Base-by-base conservation (phyloP, 1,140 invertebrate genomes). In the Cataglyphis hispanica region DNA sequence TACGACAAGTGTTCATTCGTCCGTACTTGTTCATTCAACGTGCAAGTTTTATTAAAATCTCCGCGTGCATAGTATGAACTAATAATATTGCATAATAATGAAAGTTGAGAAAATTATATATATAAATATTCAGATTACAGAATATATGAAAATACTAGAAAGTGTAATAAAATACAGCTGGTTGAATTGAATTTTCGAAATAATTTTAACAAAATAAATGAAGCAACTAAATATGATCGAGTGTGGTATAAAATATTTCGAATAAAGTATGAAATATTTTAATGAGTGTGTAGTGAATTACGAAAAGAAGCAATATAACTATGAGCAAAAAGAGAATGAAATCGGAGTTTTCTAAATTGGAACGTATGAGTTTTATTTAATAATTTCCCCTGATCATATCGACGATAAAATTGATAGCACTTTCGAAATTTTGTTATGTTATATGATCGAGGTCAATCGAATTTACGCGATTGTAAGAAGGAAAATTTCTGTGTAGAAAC, bases 401-500 rank as follows among this genome's bases (percentile, higher is more conserved):
- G 66, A 5, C 19, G 37, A 46, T 46, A 60, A 81, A 83, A 34
- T n/a, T 74, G 40, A 83, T 46, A 60, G 78, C 67, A 31, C 37
- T 83, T 60, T 83, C n/a, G 60, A 13, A 74, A 74, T 72, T 46
- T 83, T 34, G 60, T 72, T 56, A 63, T 50, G 11, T 34, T 19
- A 22, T 19, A 22, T 25, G 27, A 34, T 80, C 25, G 63, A 76
- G n/a, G 53, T 69, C 78, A 34, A 83, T 83, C 53, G 67, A 83
- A 83, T 85, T 87, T 69, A 83, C 5, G 70, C 58, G 64, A 88
- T 67, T 76, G 86, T 81, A 53, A 77, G 58, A 77, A 56, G 50
- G 72, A 27, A 77, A 60, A 75, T 83, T 43, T 46, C 67, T 34
- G 13, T 72, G 53, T 60, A 43, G 67, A 4, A n/a, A 37, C 19